Conservation (phyloP, 2,888 invertebrate genomes). For the Nebria brevicollis region DNA sequence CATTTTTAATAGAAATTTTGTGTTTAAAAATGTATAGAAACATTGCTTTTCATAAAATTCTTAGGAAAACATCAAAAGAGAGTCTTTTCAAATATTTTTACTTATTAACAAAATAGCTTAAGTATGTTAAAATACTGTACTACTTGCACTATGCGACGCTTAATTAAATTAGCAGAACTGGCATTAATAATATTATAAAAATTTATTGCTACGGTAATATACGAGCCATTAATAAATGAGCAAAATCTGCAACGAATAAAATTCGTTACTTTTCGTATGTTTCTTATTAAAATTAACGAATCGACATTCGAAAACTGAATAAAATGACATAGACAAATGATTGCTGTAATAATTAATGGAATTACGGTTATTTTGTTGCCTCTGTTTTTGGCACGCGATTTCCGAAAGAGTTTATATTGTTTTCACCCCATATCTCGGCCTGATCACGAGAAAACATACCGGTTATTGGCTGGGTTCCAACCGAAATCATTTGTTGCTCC, state of each 20-base stretch:
- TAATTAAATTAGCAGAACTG: not conserved
- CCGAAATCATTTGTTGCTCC: not conserved
- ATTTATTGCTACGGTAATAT: not conserved
- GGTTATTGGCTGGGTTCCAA: not conserved
- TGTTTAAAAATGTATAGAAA: too few species aligned
- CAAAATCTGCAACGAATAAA: too few species aligned
- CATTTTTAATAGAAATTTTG: too few species aligned
- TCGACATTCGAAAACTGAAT: not conserved
- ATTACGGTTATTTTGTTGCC: not conserved
- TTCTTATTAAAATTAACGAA: too few species aligned
- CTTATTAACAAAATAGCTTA: not conserved
- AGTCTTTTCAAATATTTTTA: not conserved
- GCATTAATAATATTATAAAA: not conserved
- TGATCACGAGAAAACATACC: conserved; percentile 6
- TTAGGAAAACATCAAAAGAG: too few species aligned
- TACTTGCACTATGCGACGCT: not conserved
- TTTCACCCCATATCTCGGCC: not conserved
- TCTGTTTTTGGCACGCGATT: not conserved
- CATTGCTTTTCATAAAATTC: too few species aligned
- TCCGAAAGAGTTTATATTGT: not conserved
- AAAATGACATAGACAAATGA: not conserved
- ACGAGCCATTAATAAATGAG: too few species aligned
- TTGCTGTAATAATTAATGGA: not conserved
- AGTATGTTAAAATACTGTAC: not conserved
- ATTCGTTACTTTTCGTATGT: too few species aligned